Evolutionary conservation across 2,113 vertebrate species (phyloP), one percentile per base, ranked within the genome.

Genomic region (Datnioides undecimradiatus): DNA sequence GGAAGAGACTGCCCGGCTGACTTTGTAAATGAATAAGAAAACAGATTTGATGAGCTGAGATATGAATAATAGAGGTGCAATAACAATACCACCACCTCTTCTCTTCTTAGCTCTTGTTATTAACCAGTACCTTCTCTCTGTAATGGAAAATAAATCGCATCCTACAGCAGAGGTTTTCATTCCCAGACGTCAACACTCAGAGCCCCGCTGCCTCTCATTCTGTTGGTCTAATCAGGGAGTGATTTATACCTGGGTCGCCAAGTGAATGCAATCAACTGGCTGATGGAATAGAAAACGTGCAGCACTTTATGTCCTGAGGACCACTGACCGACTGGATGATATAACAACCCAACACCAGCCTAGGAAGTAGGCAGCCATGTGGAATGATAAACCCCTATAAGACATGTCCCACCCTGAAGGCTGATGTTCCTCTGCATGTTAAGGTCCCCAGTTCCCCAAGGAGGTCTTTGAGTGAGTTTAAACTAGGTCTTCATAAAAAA

Each of bases 61-160:
- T 62, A 45, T 59, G 17, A 55, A 60, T 25, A 33, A 27, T 38
- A 40, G 9, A 51, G 16, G 4, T 46, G 58, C 14, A 33, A 41
- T 43, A 49, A 36, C 45, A 45, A 69, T 17, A 48, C 8, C 4
- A 25, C 6, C 9, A 31, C 13, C 2, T 34, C 25, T 49, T 23
- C 10, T 33, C n/a, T 46, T 29, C 45, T 66, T 19, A 29, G 33
- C 25, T 69, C 27, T 21, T 41, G n/a, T 19, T 63, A 76, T 55
- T 62, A 79, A 78, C 34, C 60, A 75, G n/a, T 2, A 58, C 31
- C 51, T 55, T 1, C 9, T 33, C 31, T 57, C 59, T 71, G 40
- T 65, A 33, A 76, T 75, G 46, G 49, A 67, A 75, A 83, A 69
- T 79, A 75, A 75, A 85, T 83, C 58, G 63, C 34, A 70, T 58